Conservation (phyloP, 2,888 invertebrate species). For the Philopedon plagiatum region DNA sequence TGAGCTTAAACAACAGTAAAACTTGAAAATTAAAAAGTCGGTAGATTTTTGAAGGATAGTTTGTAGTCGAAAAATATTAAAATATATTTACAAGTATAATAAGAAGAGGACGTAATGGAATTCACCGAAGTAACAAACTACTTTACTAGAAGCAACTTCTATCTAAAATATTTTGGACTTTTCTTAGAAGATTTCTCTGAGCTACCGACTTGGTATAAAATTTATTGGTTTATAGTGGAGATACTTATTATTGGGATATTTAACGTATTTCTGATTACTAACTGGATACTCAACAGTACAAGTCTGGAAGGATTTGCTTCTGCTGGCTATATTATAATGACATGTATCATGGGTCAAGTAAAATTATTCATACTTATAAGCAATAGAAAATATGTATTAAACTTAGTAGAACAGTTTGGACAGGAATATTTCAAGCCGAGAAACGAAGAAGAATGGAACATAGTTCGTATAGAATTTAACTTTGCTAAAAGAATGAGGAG, state of each 20-base stretch:
- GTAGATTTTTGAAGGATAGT: too few relatives aligned
- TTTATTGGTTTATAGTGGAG: neutral
- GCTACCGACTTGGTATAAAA: neutral
- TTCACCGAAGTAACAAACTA: neutral
- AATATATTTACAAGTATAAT: too few relatives aligned
- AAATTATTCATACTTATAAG: slow-evolving; percentile 5
- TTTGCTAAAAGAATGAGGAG: neutral
- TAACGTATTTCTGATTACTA: neutral
- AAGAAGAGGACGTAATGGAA: neutral
- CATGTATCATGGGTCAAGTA: neutral
- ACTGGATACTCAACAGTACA: slow-evolving; percentile 21
- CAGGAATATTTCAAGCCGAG: slow-evolving; percentile 7
- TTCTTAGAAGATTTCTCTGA: neutral
- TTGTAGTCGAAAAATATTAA: too few relatives aligned
- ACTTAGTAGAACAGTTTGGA: neutral
- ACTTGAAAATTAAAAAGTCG: too few relatives aligned
- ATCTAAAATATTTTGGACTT: slow-evolving; percentile 9
- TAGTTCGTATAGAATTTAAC: neutral
- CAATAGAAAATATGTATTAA: neutral
- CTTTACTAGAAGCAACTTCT: neutral
- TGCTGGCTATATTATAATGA: slow-evolving; percentile 5
- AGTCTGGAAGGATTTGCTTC: slow-evolving; percentile 8
- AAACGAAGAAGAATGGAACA: neutral
- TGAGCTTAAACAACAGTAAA: too few relatives aligned
- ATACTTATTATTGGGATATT: neutral